These are phyloP conservation scores for Eupithecia subfuscata DNA, from an alignment of 2,888 invertebrate species.

Conservation along the genomic window DNA sequence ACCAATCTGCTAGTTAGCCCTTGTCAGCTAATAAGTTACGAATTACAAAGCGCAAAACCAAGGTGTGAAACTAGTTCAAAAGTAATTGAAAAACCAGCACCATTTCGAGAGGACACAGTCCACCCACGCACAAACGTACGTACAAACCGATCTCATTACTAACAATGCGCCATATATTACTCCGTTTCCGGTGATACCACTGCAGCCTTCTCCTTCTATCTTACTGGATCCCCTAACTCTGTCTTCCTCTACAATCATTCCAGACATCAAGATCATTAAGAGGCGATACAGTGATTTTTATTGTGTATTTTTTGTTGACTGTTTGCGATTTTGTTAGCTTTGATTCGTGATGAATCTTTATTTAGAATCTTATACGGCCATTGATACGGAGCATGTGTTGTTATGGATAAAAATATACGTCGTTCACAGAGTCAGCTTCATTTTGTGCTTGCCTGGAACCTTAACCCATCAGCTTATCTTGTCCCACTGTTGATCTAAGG, in stretches of 20 bases:
- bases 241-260: constrained; percentile 67
- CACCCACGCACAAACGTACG: constrained; percentile 69
- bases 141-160: constrained; percentile 81
- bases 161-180: constrained; percentile 83
- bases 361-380: constrained; percentile 35
- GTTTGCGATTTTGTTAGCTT: constrained; percentile 40
- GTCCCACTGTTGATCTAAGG: neutral
- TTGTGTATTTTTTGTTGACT: constrained; percentile 45
- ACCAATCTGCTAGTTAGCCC: neutral
- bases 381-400: constrained; percentile 16
- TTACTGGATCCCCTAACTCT: constrained; percentile 20
- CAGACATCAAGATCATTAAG: constrained; percentile 78
- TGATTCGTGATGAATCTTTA: constrained; percentile 45
- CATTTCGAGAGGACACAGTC: constrained; percentile 54
- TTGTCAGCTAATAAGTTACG: neutral
- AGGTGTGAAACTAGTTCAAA: constrained; percentile 41
- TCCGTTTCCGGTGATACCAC: constrained; percentile 77
- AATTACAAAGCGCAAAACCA: constrained; percentile 26
- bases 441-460: neutral
- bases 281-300: constrained; percentile 80
- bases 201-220: constrained; percentile 54
- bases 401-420: neutral
- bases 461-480: neutral
- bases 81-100: constrained; percentile 51
- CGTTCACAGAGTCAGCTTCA: neutral